phyloP scores from a whole-genome alignment of 2,797 vertebrate genomes.

The Notamacropus eugenii region DNA sequence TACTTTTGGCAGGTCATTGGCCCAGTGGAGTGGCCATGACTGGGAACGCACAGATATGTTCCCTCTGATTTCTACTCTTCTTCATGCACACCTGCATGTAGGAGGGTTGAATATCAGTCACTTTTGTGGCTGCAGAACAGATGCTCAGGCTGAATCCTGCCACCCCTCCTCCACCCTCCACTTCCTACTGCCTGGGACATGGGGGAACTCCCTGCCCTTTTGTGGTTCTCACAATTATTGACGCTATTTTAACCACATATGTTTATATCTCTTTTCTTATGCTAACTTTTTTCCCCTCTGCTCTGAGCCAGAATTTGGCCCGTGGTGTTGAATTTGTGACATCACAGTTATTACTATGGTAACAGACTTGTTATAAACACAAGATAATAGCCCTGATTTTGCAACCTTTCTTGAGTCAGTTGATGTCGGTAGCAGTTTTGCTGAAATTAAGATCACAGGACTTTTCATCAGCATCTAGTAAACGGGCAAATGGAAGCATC shows the following conservation, averaged over 20 bases:
- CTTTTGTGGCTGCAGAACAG: slow-evolving; percentile 37
- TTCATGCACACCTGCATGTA: slow-evolving; percentile 62
- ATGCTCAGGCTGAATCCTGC: slow-evolving; percentile 17
- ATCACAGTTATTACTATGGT: slow-evolving; percentile 71
- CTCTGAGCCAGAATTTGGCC: slow-evolving; percentile 77
- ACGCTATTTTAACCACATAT: slow-evolving; percentile 27
- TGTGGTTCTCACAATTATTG: slow-evolving; percentile 8
- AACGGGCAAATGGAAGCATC: slow-evolving; percentile 59
- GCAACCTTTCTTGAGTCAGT: slow-evolving; percentile 57
- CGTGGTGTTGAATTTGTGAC: slow-evolving; percentile 79
- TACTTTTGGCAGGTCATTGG: slow-evolving; percentile 53
- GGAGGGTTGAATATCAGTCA: slow-evolving; percentile 56
- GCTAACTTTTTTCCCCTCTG: slow-evolving; percentile 73
- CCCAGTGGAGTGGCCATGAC: slow-evolving; percentile 62
- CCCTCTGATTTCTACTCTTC: slow-evolving; percentile 56
- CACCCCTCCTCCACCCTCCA: not conserved
- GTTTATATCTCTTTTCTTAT: slow-evolving; percentile 49
- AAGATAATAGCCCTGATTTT: slow-evolving; percentile 79
- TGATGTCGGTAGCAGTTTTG: slow-evolving; percentile 62
- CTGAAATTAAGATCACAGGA: slow-evolving; percentile 66
- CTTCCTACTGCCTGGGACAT: not conserved
- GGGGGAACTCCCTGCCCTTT: slow-evolving; percentile 28
- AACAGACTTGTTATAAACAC: slow-evolving; percentile 79
- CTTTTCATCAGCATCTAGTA: slow-evolving; percentile 49
- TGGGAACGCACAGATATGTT: slow-evolving; percentile 58